These are phyloP conservation scores for Scaptomyza graminum DNA, from an alignment of 1,140 invertebrate genomes.

Conservation along the genomic window DNA sequence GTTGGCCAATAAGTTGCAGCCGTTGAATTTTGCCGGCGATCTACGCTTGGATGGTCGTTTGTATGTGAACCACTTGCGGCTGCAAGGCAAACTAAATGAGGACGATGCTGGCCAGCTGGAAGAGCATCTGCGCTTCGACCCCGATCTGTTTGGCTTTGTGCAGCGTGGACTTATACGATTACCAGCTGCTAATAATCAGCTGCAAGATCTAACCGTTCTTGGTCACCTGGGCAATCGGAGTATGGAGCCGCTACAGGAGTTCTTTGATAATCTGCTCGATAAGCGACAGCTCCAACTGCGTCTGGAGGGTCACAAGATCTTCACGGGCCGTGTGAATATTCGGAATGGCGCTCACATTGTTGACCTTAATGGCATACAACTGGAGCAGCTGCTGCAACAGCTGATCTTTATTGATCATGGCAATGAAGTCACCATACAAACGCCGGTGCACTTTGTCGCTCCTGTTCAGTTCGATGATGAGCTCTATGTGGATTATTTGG, in stretches of 20 bases:
- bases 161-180: slow-evolving; percentile 41
- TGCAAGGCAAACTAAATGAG: slow-evolving; percentile 46
- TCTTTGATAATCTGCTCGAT: slow-evolving; percentile 62
- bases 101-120: slow-evolving; percentile 21
- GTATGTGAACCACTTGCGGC: slow-evolving; percentile 35
- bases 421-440: slow-evolving; percentile 28
- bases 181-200: not conserved
- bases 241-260: slow-evolving; percentile 34
- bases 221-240: slow-evolving; percentile 58
- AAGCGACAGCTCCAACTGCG: slow-evolving; percentile 29
- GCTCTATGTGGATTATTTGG: slow-evolving; percentile 20
- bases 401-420: slow-evolving; percentile 50
- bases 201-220: slow-evolving; percentile 54
- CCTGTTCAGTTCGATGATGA: slow-evolving; percentile 27
- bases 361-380: slow-evolving; percentile 45
- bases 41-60: slow-evolving; percentile 54
- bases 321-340: slow-evolving; percentile 66
- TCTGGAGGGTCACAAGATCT: slow-evolving; percentile 50
- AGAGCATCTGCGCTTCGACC: slow-evolving; percentile 46
- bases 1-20: slow-evolving; percentile 51
- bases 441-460: slow-evolving; percentile 51
- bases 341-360: slow-evolving; percentile 43
- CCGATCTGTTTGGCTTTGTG: slow-evolving; percentile 32
- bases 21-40: slow-evolving; percentile 43
- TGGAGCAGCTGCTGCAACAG: slow-evolving; percentile 45